These are phyloP conservation scores for Raja brachyura DNA, from an alignment of 2,113 vertebrate genomes.

Conservation along the genomic window DNA sequence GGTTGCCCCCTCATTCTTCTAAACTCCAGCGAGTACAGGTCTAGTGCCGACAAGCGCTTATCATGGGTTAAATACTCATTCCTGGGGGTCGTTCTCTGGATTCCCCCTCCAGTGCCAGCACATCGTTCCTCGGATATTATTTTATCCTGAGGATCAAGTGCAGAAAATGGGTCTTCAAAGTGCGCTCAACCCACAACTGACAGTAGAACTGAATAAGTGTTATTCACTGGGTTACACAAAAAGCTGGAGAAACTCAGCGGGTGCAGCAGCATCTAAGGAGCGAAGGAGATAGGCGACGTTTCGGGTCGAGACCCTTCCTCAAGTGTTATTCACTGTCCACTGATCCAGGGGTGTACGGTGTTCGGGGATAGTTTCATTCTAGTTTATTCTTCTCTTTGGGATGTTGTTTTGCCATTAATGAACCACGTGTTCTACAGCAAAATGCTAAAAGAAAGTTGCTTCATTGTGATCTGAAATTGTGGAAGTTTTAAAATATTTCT, in stretches of 20 bases:
- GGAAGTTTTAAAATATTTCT: neutral
- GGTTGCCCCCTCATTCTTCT: too few species aligned
- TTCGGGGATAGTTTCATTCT: too few species aligned
- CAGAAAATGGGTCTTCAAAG: neutral
- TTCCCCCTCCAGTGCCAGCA: too few species aligned
- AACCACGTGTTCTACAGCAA: neutral
- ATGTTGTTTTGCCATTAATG: neutral
- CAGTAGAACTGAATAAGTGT: neutral
- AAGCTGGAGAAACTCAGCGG: too few species aligned
- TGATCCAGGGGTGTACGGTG: neutral
- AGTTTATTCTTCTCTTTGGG: neutral
- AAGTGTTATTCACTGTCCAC: neutral
- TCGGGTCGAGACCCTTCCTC: too few species aligned
- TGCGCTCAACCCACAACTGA: neutral
- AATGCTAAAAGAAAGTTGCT: neutral
- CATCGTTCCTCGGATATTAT: neutral
- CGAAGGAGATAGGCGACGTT: too few species aligned
- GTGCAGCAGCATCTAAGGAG: too few species aligned
- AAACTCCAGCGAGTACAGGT: too few species aligned
- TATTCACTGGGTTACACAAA: too few species aligned
- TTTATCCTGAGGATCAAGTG: neutral
- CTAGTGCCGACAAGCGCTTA: too few species aligned
- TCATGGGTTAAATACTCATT: too few species aligned
- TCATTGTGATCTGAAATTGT: neutral
- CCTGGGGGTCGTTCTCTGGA: too few species aligned